Percentiles rank a stretch among this genome's conserved stretches.
Evolutionary conservation across 2,888 invertebrate species (phyloP).

Genomic region (Leptopilina myrica): DNA sequence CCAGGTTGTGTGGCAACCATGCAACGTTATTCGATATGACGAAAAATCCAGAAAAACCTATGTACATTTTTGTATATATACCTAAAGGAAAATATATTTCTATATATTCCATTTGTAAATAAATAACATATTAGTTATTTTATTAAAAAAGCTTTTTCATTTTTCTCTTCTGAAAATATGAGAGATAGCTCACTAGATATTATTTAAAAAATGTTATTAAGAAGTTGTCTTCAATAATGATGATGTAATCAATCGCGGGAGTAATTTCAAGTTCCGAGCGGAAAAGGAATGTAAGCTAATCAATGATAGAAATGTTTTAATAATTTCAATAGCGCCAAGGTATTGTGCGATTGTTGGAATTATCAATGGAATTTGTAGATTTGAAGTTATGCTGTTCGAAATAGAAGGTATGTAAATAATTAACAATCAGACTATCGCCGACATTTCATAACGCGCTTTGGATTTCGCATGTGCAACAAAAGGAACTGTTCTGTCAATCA

Average conservation of each 20-base stretch:
- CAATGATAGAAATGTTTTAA: conserved; percentile 31
- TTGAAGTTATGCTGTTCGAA: conserved; percentile 74
- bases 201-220: no score
- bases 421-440: conserved; percentile 64
- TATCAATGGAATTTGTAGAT: conserved; percentile 71
- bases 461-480: conserved; percentile 48
- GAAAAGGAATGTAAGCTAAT: conserved; percentile 14
- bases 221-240: background rate
- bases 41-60: no score
- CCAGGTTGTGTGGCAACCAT: no score
- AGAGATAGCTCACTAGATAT: no score
- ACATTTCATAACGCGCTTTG: conserved; percentile 46
- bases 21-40: no score
- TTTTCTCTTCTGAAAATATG: no score
- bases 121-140: no score
- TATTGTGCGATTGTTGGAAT: conserved; percentile 26
- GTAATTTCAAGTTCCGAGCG: background rate
- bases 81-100: no score
- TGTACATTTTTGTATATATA: no score
- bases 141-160: no score
- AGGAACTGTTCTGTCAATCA: conserved; percentile 40
- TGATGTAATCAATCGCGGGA: background rate
- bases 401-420: conserved; percentile 74
- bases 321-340: conserved; percentile 34
- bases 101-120: no score